phyloP scores from a whole-genome alignment of 92 coral and sea anemone genomes.

The Porites evermanni region DNA sequence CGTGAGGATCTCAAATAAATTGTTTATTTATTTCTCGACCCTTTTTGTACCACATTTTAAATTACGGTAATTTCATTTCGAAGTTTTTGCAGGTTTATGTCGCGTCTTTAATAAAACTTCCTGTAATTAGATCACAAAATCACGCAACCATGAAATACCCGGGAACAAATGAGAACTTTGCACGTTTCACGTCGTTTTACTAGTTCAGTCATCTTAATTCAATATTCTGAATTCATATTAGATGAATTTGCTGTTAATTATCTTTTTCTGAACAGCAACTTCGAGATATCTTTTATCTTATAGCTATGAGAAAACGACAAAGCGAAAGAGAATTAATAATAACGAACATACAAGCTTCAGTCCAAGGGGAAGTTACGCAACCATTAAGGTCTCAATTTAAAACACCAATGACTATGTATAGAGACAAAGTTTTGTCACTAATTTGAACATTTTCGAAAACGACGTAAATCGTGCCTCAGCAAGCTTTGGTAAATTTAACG shows the following conservation, averaged over 20 bases:
- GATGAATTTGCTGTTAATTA: not conserved
- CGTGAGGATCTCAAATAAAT: no score
- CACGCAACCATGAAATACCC: not conserved
- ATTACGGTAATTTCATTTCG: not conserved
- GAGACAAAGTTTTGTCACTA: not conserved
- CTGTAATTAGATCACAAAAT: not conserved
- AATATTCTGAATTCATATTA: not conserved
- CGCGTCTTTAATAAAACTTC: no score
- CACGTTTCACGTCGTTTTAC: not conserved
- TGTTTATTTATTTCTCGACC: no score
- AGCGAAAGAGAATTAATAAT: not conserved
- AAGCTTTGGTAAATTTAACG: not conserved
- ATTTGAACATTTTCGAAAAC: not conserved
- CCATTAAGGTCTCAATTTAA: not conserved
- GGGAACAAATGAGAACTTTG: slow-evolving; percentile 1
- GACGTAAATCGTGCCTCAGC: not conserved
- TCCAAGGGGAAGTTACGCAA: not conserved
- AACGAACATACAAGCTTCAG: not conserved
- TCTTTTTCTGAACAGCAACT: not conserved
- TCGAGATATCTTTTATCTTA: not conserved
- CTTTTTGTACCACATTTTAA: no score
- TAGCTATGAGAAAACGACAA: not conserved
- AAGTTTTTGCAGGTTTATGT: no score
- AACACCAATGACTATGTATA: not conserved
- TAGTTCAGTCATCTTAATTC: not conserved